Conservation (phyloP, 1,140 invertebrate genomes). For the Phortica variegata region DNA sequence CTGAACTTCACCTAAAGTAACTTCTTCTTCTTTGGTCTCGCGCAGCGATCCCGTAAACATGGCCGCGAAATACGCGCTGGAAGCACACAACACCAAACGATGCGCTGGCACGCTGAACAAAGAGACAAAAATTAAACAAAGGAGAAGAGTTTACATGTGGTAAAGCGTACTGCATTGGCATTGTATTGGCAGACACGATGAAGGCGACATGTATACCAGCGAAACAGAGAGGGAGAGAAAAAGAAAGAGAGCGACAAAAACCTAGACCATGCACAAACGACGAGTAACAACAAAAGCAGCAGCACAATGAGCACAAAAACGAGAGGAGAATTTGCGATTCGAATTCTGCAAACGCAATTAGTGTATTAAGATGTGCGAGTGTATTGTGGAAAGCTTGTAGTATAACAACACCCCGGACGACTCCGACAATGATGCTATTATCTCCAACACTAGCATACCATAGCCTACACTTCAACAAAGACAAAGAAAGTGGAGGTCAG, state of each 20-base stretch:
- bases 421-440: not conserved
- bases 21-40: slow-evolving; percentile 82
- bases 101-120: slow-evolving; percentile 61
- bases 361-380: slow-evolving; percentile 21
- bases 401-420: slow-evolving; percentile 16
- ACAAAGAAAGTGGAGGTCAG: slow-evolving; percentile 47
- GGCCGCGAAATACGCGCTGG: slow-evolving; percentile 91
- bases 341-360: slow-evolving; percentile 33
- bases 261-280: too few species aligned
- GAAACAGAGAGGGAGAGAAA: not conserved
- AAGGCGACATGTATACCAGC: not conserved
- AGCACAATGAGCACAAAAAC: not conserved
- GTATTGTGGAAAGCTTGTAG: slow-evolving; percentile 28
- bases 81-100: slow-evolving; percentile 81
- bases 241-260: slow-evolving; percentile 5
- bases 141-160: too few species aligned
- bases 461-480: slow-evolving; percentile 17
- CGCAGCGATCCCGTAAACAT: slow-evolving; percentile 89
- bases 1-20: slow-evolving; percentile 80
- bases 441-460: slow-evolving; percentile 12
- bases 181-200: not conserved
- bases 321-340: too few species aligned
- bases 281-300: slow-evolving; percentile 4
- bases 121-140: not conserved
- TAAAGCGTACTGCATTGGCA: too few species aligned